Evolutionary conservation across 2,888 invertebrate genomes (phyloP).

Genomic region (Cactoblastis cactorum): DNA sequence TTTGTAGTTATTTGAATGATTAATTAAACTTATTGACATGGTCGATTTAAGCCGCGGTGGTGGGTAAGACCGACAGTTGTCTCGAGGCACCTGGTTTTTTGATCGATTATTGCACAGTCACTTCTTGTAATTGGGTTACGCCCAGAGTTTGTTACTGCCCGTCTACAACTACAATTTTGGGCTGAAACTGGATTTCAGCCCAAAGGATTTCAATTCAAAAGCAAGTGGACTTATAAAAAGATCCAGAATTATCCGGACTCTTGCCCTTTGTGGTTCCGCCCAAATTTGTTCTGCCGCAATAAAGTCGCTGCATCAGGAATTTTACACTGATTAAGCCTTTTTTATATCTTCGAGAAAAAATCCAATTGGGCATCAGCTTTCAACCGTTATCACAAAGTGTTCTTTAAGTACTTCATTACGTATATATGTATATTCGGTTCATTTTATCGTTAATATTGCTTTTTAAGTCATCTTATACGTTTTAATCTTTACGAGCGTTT

Average conservation of each 20-base stretch:
- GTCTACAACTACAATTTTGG: too few relatives aligned
- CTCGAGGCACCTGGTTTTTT: constrained; percentile 60
- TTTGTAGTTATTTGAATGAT: constrained; percentile 57
- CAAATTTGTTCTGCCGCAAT: constrained; percentile 55
- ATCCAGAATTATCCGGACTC: too few relatives aligned
- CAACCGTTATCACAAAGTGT: constrained; percentile 26
- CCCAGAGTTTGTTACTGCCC: too few relatives aligned
- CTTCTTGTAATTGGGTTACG: constrained; percentile 65
- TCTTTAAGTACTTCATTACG: constrained; percentile 23
- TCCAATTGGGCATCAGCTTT: constrained; percentile 4
- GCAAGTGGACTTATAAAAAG: too few relatives aligned
- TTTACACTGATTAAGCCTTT: constrained; percentile 45
- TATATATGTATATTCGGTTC: background rate
- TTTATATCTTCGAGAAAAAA: constrained; percentile 22
- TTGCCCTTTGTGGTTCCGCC: too few relatives aligned
- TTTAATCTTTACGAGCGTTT: constrained; percentile 37
- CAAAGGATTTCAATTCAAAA: too few relatives aligned
- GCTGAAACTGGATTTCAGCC: too few relatives aligned
- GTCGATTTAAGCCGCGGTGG: constrained; percentile 61
- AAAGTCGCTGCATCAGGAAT: constrained; percentile 37
- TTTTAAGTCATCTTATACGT: constrained; percentile 23
- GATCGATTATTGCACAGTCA: constrained; percentile 73
- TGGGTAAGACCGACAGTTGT: constrained; percentile 50
- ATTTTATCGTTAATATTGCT: constrained; percentile 24
- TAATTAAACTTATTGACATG: constrained; percentile 73